Base-by-base conservation (phyloP, 2,797 vertebrate genomes). In the Fistularia commersonii region DNA sequence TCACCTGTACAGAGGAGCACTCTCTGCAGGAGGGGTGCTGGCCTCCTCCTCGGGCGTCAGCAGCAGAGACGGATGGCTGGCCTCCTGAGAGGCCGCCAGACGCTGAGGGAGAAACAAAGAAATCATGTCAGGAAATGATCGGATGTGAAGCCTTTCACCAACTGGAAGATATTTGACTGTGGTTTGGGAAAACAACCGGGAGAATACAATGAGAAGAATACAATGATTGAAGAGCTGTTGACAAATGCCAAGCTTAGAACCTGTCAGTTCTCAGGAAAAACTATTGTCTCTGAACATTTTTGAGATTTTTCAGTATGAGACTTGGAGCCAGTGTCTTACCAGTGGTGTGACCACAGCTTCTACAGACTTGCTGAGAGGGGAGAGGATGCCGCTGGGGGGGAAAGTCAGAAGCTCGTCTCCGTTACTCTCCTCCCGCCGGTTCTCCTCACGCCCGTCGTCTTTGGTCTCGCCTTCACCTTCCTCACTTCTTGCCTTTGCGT, bases 341-440 rank as follows among this genome's bases (percentile, higher is more conserved):
- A 93, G 52, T n/a, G 90, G 91, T 0, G 88, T 92, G 61, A 92
- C 84, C 33, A 82, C 83, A 14, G 88, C 87, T 66, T 92, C 90
- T 3, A 92, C 80, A 5, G 87, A 90, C 69, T 90, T 90, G 76
- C 90, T 89, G 62, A 92, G 89, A 13, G 91, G 91, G 54, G 92
- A 92, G 0, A 93, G 83, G 50, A 92, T 77, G 34, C 85, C 86
- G 5, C 73, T 69, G 3, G 79, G 72, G n/a, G 90, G 90, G 12
- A 90, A 85, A 5, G 74, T 85, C 35, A 89, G 77, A 35, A 90
- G 69, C 39, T 91, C 90, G 1, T 88, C 84, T 1, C 69, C 81
- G 4, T 51, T 80, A 57, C 37, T 46, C 8, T 80, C 66, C 9
- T 43, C 12, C 10, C 44, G 34, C 11, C 15, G 7, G 8, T 11